phyloP scores from a whole-genome alignment of 1,140 invertebrate species.

The Polyergus mexicanus region DNA sequence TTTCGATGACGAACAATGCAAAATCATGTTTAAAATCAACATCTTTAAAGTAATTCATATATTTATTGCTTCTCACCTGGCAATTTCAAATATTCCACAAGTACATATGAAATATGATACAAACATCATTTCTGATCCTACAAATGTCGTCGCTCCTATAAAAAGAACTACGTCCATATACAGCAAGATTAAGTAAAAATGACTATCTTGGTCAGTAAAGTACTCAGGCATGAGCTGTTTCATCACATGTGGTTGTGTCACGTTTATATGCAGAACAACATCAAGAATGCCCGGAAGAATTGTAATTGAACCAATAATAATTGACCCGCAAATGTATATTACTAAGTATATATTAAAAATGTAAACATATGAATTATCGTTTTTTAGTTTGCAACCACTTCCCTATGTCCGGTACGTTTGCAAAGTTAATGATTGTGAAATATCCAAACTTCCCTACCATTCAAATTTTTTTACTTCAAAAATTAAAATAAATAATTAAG shows the following conservation, averaged over 20 bases:
- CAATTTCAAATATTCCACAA: conserved; percentile 20
- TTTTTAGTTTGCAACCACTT: no score
- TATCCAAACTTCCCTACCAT: no score
- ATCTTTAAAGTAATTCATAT: not conserved
- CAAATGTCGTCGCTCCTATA: not conserved
- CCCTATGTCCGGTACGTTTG: no score
- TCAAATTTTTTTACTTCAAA: no score
- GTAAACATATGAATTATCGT: not conserved
- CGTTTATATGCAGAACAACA: not conserved
- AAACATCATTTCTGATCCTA: not conserved
- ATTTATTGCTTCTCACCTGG: conserved; percentile 8
- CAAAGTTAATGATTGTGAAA: no score
- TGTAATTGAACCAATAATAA: not conserved
- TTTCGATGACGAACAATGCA: no score
- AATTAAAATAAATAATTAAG: no score
- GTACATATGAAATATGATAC: not conserved
- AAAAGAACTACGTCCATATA: not conserved
- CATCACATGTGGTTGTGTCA: not conserved
- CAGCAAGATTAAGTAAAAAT: not conserved
- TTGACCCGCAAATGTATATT: not conserved
- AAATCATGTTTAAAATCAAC: not conserved
- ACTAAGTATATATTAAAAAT: not conserved
- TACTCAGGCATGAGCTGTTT: not conserved
- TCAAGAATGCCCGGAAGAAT: not conserved
- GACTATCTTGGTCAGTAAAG: not conserved